These are phyloP conservation scores for Calonectris borealis DNA, from an alignment of 2,113 vertebrate genomes.

Conservation along the genomic window DNA sequence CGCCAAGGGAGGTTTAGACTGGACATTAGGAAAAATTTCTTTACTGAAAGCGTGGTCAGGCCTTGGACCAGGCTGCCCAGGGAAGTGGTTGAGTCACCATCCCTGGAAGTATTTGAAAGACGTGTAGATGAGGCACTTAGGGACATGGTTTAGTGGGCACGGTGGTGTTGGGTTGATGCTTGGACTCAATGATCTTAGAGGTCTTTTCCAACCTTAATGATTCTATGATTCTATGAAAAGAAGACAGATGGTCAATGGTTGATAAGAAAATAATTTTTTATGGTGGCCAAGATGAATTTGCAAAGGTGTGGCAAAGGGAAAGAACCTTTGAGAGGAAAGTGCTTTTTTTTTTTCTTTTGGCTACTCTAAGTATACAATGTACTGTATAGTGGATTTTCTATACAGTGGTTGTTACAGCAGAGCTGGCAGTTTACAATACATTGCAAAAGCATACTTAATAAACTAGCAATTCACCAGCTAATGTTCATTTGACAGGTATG, in stretches of 20 bases:
- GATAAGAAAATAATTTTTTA: background rate
- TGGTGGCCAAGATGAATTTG: background rate
- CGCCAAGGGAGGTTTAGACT: no score
- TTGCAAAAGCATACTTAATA: background rate
- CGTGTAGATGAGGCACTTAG: no score
- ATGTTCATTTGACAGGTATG: background rate
- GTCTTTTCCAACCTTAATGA: no score
- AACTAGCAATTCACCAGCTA: background rate
- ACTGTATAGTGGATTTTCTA: background rate
- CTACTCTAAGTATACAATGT: background rate
- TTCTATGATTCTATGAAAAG: background rate
- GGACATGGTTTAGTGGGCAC: no score
- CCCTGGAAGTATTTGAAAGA: no score
- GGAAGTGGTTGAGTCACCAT: no score
- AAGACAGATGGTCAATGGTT: background rate
- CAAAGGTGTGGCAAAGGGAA: background rate
- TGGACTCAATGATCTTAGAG: no score
- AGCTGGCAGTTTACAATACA: background rate
- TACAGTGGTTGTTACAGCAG: background rate
- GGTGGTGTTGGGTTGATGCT: no score
- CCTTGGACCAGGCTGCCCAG: no score
- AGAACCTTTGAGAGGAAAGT: background rate
- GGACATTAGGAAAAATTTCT: no score
- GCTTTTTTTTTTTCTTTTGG: background rate
- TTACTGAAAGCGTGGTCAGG: no score